Conservation (phyloP, 2,797 vertebrate species). For the Scomberomorus guttatus region DNA sequence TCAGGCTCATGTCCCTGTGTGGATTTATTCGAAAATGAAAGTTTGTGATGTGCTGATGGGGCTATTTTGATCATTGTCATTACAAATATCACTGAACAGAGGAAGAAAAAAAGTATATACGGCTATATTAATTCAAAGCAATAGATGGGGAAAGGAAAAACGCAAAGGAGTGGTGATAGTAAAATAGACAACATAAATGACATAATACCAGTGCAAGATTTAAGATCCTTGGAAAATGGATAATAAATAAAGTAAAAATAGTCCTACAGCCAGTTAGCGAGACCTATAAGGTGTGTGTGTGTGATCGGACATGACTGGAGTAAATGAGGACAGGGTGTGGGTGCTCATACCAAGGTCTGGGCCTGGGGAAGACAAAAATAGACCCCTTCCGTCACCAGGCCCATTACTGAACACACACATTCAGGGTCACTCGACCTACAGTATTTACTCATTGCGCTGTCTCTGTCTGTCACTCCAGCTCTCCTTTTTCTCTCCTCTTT, state of each 20-base stretch:
- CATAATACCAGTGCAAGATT: neutral
- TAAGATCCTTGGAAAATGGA: neutral
- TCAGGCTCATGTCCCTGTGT: neutral
- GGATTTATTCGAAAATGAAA: conserved; percentile 6
- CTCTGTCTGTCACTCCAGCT: conserved; percentile 15
- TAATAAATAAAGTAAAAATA: neutral
- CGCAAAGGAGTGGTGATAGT: neutral
- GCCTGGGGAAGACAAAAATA: conserved; percentile 56
- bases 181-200: neutral
- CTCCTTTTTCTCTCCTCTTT: neutral
- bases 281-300: conserved; percentile 8
- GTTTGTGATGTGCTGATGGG: neutral
- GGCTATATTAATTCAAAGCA: neutral
- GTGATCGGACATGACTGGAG: conserved; percentile 36
- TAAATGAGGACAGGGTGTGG: conserved; percentile 53
- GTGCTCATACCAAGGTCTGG: conserved; percentile 50
- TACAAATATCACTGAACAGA: conserved; percentile 1
- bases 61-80: neutral
- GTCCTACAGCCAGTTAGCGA: neutral
- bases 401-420: conserved; percentile 59
- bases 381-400: conserved; percentile 59
- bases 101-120: neutral
- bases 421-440: conserved; percentile 35
- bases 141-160: neutral
- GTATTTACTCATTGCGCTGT: conserved; percentile 35